Evolutionary conservation across 2,113 vertebrate species (phyloP).

Genomic region (Tiliqua scincoides): DNA sequence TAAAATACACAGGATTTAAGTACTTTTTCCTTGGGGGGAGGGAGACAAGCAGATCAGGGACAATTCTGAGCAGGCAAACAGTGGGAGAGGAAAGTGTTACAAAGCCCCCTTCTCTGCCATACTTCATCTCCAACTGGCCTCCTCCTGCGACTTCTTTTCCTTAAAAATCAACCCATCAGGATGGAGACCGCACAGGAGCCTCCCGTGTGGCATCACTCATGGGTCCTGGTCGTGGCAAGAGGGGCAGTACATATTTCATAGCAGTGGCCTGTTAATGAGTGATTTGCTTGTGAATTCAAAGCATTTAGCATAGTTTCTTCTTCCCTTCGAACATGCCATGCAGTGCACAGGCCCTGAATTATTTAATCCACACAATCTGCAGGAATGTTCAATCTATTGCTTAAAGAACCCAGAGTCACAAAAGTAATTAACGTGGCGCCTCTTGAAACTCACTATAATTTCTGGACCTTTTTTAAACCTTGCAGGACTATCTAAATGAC

Average conservation of each 20-base stretch:
- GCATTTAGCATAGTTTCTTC: conserved; percentile 58
- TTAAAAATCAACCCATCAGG: neutral
- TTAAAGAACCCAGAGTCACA: conserved; percentile 53
- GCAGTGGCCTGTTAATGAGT: conserved; percentile 56
- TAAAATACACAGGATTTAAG: neutral
- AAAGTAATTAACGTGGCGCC: conserved; percentile 52
- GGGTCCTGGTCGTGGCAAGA: conserved; percentile 43
- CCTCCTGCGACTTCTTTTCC: neutral
- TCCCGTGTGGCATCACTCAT: neutral
- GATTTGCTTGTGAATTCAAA: conserved; percentile 62
- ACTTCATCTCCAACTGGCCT: neutral
- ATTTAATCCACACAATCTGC: conserved; percentile 61
- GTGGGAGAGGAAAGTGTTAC: neutral
- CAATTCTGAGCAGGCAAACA: no score
- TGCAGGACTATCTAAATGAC: neutral
- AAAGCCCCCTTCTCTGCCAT: neutral
- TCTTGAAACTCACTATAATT: conserved; percentile 39
- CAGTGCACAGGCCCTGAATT: conserved; percentile 67
- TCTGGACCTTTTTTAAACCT: conserved; percentile 9
- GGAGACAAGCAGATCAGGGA: neutral
- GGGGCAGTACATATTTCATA: conserved; percentile 71
- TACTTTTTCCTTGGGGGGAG: neutral
- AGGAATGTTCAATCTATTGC: neutral
- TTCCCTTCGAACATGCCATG: conserved; percentile 50
- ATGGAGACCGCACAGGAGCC: neutral